Evolutionary conservation across 2,113 vertebrate species (phyloP).

Genomic region (Petaurus breviceps): DNA sequence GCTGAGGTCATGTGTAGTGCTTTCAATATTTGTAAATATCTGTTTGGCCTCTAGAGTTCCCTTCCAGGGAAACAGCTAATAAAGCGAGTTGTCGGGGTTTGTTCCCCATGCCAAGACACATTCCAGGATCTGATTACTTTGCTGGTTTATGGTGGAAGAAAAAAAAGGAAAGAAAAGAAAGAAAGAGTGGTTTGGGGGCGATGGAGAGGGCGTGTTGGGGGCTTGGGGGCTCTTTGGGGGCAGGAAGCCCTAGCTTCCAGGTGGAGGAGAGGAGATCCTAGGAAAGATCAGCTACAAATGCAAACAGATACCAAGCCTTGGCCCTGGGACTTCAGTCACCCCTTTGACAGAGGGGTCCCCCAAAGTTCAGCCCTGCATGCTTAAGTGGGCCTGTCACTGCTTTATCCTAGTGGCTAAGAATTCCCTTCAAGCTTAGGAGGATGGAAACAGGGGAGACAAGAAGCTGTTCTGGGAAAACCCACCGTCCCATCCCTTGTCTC

Average conservation of each 20-base stretch:
- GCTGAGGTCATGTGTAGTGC: slow-evolving; percentile 74
- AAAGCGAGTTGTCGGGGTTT: slow-evolving; percentile 79
- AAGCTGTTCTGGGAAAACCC: not conserved
- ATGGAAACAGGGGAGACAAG: not conserved
- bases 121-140: slow-evolving; percentile 80
- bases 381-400: not conserved
- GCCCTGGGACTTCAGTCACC: not conserved
- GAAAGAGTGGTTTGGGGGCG: slow-evolving; percentile 49
- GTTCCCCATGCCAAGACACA: slow-evolving; percentile 78
- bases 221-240: not conserved
- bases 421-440: not conserved
- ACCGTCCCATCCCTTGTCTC: not conserved
- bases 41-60: slow-evolving; percentile 79
- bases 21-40: slow-evolving; percentile 78
- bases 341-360: not conserved
- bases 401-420: not conserved
- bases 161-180: not conserved
- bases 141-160: slow-evolving; percentile 77
- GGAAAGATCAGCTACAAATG: not conserved
- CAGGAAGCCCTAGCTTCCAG: slow-evolving; percentile 67
- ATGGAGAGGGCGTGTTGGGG: not conserved
- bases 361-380: not conserved
- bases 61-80: slow-evolving; percentile 84
- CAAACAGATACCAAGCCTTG: not conserved
- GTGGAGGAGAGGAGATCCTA: slow-evolving; percentile 51